Percentiles rank a stretch among this genome's conserved stretches.
Evolutionary conservation across 2,113 vertebrate genomes (phyloP).

Genomic region (Uria aalge): DNA sequence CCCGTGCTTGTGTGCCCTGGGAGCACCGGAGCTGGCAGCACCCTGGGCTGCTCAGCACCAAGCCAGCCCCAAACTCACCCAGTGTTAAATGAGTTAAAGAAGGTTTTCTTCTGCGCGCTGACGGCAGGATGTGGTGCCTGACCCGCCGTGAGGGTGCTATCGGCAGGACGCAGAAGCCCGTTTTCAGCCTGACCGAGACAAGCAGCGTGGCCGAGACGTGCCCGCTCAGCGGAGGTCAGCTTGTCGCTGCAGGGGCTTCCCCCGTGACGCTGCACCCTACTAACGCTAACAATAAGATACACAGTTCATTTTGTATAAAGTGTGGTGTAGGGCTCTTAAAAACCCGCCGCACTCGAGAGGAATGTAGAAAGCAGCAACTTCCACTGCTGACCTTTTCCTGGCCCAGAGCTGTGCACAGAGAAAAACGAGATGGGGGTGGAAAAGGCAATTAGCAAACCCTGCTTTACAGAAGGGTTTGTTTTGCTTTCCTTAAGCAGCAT

Average conservation of each 20-base stretch:
- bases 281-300: rapidly evolving
- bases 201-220: not conserved
- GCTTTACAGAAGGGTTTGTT: not conserved
- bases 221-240: rapidly evolving
- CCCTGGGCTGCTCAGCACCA: rapidly evolving
- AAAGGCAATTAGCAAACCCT: not conserved
- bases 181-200: too few relatives aligned
- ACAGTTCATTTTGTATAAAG: rapidly evolving
- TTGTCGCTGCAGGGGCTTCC: rapidly evolving
- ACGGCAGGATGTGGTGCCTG: rapidly evolving
- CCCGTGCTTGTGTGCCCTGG: rapidly evolving
- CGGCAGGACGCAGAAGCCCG: rapidly evolving
- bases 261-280: rapidly evolving
- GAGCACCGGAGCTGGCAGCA: not conserved
- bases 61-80: not conserved
- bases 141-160: rapidly evolving
- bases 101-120: rapidly evolving
- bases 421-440: not conserved
- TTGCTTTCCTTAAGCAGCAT: rapidly evolving
- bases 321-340: not conserved
- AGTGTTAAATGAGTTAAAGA: rapidly evolving
- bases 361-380: not conserved
- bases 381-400: not conserved
- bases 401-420: not conserved
- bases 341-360: not conserved